A percentile compares a stretch with the other conserved stretches of the same genome.
Conservation (phyloP, 2,113 vertebrate genomes). For the Peucedramus taeniatus region DNA sequence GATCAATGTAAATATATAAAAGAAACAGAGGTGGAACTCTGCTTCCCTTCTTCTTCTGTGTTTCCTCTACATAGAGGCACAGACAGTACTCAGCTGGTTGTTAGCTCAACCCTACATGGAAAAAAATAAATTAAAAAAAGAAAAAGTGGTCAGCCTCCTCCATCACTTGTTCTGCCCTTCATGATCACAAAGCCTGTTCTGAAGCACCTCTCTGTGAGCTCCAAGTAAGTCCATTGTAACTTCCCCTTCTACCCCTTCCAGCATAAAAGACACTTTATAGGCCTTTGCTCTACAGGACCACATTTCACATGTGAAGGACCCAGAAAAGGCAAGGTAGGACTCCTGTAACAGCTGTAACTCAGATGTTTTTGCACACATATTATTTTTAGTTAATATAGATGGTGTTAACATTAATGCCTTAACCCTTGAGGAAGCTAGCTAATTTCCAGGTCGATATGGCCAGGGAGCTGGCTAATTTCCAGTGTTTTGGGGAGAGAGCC, state of each 20-base stretch:
- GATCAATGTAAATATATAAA: not conserved
- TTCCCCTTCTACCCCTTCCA: not conserved
- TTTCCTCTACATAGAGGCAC: not conserved
- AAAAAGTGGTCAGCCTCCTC: not conserved
- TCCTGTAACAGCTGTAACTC: slow-evolving; percentile 26
- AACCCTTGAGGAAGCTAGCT: slow-evolving; percentile 41
- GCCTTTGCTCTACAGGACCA: not conserved
- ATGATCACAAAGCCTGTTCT: not conserved
- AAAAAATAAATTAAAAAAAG: not conserved
- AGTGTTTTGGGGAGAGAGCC: not conserved
- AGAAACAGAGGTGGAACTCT: not conserved
- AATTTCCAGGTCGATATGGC: slow-evolving; percentile 25
- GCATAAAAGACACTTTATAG: not conserved
- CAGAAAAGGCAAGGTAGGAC: not conserved
- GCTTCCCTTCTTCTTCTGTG: not conserved
- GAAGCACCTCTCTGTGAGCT: not conserved
- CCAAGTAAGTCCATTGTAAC: not conserved
- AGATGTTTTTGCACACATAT: not conserved
- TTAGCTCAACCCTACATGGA: not conserved
- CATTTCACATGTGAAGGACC: not conserved
- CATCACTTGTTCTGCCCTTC: not conserved
- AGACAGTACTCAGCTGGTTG: not conserved
- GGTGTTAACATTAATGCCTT: slow-evolving; percentile 57
- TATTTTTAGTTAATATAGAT: slow-evolving; percentile 35
- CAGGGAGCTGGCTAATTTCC: slow-evolving; percentile 12